Conservation (phyloP, 2,797 vertebrate genomes). For the Rhinoraja longicauda region DNA sequence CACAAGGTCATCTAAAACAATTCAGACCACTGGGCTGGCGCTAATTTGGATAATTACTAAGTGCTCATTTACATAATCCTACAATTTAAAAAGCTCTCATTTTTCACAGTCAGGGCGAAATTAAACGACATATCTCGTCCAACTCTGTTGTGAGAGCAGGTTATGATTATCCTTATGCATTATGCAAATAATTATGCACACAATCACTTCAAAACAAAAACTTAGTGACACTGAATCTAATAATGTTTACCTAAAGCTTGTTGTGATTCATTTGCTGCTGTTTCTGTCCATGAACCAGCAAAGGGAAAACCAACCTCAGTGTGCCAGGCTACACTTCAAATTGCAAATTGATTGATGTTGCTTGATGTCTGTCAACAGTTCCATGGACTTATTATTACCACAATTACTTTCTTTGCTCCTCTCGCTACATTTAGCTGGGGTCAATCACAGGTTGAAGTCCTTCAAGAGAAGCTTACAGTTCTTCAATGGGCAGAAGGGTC, state of each 20-base stretch:
- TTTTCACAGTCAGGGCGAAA: constrained; percentile 42
- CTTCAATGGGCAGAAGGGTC: no score
- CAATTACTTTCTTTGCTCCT: constrained; percentile 43
- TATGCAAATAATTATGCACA: constrained; percentile 23
- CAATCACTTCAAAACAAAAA: constrained; percentile 14
- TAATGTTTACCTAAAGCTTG: constrained; percentile 31
- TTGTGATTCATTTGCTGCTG: constrained; percentile 33
- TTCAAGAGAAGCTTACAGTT: no score
- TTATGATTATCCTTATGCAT: constrained; percentile 13
- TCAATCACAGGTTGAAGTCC: no score
- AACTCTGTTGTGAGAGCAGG: constrained; percentile 17
- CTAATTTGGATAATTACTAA: constrained; percentile 30
- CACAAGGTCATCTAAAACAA: constrained; percentile 28
- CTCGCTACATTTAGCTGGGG: neutral
- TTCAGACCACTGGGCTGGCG: constrained; percentile 22
- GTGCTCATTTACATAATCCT: constrained; percentile 21
- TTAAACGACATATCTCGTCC: constrained; percentile 47
- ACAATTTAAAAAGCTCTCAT: constrained; percentile 21
- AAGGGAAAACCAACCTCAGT: constrained; percentile 41
- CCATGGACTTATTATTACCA: constrained; percentile 50
- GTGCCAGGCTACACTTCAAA: constrained; percentile 42
- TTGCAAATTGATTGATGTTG: constrained; percentile 43
- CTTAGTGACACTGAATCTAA: constrained; percentile 27
- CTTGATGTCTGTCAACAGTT: constrained; percentile 45
- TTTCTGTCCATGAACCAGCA: constrained; percentile 42